phyloP scores from a whole-genome alignment of 2,888 invertebrate species.

The Byasa hedistus region DNA sequence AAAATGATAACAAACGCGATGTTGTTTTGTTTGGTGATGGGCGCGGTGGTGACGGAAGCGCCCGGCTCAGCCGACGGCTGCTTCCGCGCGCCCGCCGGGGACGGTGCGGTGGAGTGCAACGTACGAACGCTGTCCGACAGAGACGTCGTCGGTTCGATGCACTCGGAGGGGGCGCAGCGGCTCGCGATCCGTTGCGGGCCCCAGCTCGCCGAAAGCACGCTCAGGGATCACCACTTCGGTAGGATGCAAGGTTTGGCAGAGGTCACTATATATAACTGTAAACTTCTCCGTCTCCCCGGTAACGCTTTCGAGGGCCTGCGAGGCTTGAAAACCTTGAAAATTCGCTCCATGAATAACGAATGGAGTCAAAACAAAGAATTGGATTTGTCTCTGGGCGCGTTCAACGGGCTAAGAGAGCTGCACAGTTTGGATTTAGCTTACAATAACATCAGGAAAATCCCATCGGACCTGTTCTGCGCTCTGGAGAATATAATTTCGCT shows the following conservation, averaged over 20 bases:
- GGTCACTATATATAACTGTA: slow-evolving; percentile 87
- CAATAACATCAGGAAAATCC: slow-evolving; percentile 89
- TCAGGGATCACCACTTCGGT: slow-evolving; percentile 86
- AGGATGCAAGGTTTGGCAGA: slow-evolving; percentile 88
- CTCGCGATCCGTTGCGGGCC: slow-evolving; percentile 86
- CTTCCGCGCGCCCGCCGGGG: slow-evolving; percentile 67
- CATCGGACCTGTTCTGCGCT: slow-evolving; percentile 89
- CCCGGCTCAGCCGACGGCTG: slow-evolving; percentile 70
- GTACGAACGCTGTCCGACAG: slow-evolving; percentile 84
- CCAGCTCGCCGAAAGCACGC: slow-evolving; percentile 82
- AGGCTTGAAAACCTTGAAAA: slow-evolving; percentile 87
- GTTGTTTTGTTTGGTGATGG: slow-evolving; percentile 78
- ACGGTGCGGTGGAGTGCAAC: slow-evolving; percentile 79
- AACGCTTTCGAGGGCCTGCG: slow-evolving; percentile 89
- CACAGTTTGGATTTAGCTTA: slow-evolving; percentile 88
- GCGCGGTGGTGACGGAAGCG: slow-evolving; percentile 76
- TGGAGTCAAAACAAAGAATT: slow-evolving; percentile 87
- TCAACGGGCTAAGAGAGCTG: slow-evolving; percentile 88
- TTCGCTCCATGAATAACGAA: slow-evolving; percentile 88
- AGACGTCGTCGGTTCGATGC: slow-evolving; percentile 81
- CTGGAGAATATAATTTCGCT: slow-evolving; percentile 89
- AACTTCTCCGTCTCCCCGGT: slow-evolving; percentile 86
- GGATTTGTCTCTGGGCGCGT: slow-evolving; percentile 85
- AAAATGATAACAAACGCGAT: slow-evolving; percentile 77
- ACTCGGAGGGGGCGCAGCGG: slow-evolving; percentile 86